phyloP scores from a whole-genome alignment of 1,140 invertebrate genomes.

The Halotydeus destructor region DNA sequence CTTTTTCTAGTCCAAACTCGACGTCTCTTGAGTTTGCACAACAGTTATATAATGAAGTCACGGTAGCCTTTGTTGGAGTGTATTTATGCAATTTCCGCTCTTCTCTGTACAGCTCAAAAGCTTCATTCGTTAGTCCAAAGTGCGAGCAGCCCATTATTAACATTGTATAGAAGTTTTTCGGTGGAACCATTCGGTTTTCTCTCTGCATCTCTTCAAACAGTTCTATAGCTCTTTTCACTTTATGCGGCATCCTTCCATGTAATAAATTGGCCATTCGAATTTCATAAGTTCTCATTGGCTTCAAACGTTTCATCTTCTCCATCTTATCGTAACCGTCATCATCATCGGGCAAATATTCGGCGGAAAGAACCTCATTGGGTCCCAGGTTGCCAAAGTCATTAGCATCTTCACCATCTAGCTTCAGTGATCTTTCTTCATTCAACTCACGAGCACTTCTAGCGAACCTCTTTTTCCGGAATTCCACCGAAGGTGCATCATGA shows the following conservation, averaged over 20 bases:
- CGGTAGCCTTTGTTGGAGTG: slow-evolving; percentile 40
- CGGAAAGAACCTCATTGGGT: too few relatives aligned
- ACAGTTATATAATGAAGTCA: slow-evolving; percentile 65
- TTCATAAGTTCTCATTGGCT: background rate
- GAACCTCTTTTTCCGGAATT: too few relatives aligned
- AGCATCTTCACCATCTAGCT: too few relatives aligned
- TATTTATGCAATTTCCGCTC: slow-evolving; percentile 51
- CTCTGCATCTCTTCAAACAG: slow-evolving; percentile 50
- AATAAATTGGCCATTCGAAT: slow-evolving; percentile 3
- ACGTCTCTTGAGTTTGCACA: slow-evolving; percentile 54
- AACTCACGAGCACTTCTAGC: too few relatives aligned
- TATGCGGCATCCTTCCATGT: background rate
- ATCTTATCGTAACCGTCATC: slow-evolving; percentile 10
- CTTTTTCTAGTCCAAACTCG: slow-evolving; percentile 37
- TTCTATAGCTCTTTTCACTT: slow-evolving; percentile 38
- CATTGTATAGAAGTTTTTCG: slow-evolving; percentile 51
- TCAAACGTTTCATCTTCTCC: slow-evolving; percentile 8
- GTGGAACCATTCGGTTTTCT: slow-evolving; percentile 50
- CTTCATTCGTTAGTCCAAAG: slow-evolving; percentile 57
- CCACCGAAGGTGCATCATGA: too few relatives aligned
- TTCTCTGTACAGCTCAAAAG: slow-evolving; percentile 53
- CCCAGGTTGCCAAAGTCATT: too few relatives aligned
- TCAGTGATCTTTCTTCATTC: too few relatives aligned
- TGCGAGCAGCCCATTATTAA: slow-evolving; percentile 53
- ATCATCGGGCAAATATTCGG: slow-evolving; percentile 11